A percentile compares a stretch with the other conserved stretches of the same genome.
These are phyloP conservation scores for Leucozona laternaria DNA, from an alignment of 2,888 invertebrate genomes.

Conservation along the genomic window DNA sequence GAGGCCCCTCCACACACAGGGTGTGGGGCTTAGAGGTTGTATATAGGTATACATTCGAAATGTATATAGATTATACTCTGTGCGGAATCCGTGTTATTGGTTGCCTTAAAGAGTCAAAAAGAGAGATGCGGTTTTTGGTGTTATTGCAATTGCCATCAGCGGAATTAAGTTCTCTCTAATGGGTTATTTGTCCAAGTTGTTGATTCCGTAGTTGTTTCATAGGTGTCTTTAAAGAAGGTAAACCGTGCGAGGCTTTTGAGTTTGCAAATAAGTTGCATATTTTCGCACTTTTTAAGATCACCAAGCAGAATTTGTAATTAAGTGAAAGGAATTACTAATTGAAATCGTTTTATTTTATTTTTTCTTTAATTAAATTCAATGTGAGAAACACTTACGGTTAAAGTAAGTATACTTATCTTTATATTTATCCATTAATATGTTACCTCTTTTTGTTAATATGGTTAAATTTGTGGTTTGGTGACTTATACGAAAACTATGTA, in stretches of 20 bases:
- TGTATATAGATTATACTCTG: not conserved
- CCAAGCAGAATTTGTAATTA: conserved; percentile 50
- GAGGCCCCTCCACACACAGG: not conserved
- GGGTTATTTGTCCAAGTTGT: conserved; percentile 56
- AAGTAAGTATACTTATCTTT: not conserved
- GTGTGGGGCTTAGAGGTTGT: not conserved
- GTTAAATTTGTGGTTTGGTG: conserved; percentile 16
- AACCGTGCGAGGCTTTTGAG: not conserved
- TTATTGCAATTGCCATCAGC: conserved; percentile 29
- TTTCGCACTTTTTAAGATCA: conserved; percentile 53
- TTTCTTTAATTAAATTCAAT: not conserved
- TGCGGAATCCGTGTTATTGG: conserved; percentile 59
- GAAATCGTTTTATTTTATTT: conserved; percentile 1
- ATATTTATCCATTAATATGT: conserved; percentile 3
- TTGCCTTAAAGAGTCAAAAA: conserved; percentile 28
- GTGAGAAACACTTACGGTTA: conserved; percentile 5
- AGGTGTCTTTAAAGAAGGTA: not conserved
- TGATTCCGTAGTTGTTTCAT: conserved; percentile 15
- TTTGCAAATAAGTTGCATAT: conserved; percentile 31
- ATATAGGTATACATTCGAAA: too few species aligned
- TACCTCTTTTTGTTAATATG: not conserved
- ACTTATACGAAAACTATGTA: conserved; percentile 33
- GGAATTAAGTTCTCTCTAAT: conserved; percentile 52
- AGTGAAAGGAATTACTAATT: conserved; percentile 68
- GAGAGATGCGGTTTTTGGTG: conserved; percentile 34